A percentile compares a stretch with the other conserved stretches of the same genome.
phyloP scores from a whole-genome alignment of 2,888 invertebrate genomes.

The Ceratothoa steindachneri region DNA sequence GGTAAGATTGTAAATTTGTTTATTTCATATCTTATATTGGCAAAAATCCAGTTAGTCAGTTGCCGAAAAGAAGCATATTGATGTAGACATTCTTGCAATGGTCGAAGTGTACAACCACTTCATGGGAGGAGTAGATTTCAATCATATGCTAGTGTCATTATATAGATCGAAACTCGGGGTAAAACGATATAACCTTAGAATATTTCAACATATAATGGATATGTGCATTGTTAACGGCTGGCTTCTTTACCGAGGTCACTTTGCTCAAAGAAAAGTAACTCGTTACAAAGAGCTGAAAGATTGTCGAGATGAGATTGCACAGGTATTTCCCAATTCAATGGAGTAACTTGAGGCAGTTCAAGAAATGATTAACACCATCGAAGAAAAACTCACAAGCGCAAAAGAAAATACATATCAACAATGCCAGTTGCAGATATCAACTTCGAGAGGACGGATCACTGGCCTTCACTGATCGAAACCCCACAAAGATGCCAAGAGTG shows the following conservation, averaged over 20 bases:
- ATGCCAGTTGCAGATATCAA: background rate
- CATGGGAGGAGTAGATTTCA: background rate
- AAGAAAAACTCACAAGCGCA: background rate
- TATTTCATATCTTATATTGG: too few relatives aligned
- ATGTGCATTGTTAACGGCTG: background rate
- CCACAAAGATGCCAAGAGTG: too few relatives aligned
- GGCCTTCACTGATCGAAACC: too few relatives aligned
- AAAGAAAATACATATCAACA: background rate
- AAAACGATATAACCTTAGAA: background rate
- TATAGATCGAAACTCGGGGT: background rate
- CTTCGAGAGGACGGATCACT: background rate
- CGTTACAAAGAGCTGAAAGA: background rate
- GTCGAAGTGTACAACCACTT: background rate
- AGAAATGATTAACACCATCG: background rate
- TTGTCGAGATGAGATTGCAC: background rate
- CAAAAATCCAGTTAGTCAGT: background rate
- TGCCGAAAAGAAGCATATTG: background rate
- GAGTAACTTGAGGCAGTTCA: background rate
- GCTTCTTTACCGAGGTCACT: background rate
- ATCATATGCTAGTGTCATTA: background rate
- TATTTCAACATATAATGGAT: background rate
- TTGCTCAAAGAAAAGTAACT: background rate
- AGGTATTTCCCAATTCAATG: background rate
- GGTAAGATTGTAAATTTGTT: too few relatives aligned
- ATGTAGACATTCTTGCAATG: background rate